Percentiles rank a stretch among this genome's conserved stretches.
These are phyloP conservation scores for Cercopithecus mona DNA, from an alignment of 2,113 vertebrate species.

Conservation along the genomic window DNA sequence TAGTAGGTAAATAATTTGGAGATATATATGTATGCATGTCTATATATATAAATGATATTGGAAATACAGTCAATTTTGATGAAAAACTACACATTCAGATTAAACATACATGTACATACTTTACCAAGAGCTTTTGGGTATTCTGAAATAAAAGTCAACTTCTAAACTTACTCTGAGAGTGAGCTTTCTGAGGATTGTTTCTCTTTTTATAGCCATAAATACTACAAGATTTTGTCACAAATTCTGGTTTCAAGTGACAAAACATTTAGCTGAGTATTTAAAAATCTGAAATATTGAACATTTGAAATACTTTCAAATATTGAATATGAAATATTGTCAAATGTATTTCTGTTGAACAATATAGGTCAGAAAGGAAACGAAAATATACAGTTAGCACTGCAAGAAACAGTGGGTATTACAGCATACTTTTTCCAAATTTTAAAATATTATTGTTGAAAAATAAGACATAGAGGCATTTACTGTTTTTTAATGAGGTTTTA, in stretches of 20 bases:
- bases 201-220: neutral
- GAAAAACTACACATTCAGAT: neutral
- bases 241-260: neutral
- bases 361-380: neutral
- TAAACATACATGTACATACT: neutral
- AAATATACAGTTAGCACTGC: neutral
- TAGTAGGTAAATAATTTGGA: neutral
- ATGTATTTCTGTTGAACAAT: neutral
- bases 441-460: neutral
- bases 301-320: no score
- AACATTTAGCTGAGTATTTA: neutral
- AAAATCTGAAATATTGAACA: neutral
- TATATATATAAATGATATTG: neutral
- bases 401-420: neutral
- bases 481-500: neutral
- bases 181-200: neutral
- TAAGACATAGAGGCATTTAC: neutral
- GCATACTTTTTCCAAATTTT: neutral
- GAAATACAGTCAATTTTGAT: neutral
- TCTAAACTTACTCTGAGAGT: neutral
- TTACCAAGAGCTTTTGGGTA: neutral
- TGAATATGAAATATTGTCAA: neutral
- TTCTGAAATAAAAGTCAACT: neutral
- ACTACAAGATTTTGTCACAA: neutral
- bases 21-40: no score